Conservation (phyloP, 2,113 vertebrate species). For the Rana temporaria region DNA sequence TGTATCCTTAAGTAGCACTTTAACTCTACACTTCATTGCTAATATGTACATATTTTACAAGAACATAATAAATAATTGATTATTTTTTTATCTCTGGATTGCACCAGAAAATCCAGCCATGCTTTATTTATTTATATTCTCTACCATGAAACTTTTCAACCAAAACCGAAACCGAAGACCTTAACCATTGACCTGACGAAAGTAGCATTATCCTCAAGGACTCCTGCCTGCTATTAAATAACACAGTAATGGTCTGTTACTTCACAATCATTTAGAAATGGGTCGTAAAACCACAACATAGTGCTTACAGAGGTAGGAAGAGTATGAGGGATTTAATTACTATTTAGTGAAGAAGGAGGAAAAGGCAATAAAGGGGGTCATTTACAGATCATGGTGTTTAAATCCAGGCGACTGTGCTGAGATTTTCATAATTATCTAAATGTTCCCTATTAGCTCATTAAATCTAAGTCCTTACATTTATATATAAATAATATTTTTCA, state of each 20-base stretch:
- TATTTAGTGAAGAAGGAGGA: constrained; percentile 12
- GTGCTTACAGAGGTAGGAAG: constrained; percentile 28
- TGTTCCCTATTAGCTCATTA: too few species aligned
- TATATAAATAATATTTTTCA: too few species aligned
- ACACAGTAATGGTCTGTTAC: constrained; percentile 48
- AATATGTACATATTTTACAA: too few species aligned
- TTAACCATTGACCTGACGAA: constrained; percentile 43
- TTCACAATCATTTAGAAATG: constrained; percentile 53
- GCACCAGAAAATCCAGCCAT: neutral
- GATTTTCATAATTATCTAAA: too few species aligned
- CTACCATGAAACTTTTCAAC: constrained; percentile 16
- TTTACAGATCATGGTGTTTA: constrained; percentile 44
- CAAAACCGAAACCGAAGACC: constrained; percentile 30
- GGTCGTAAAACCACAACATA: constrained; percentile 52
- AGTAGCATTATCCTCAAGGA: constrained; percentile 42
- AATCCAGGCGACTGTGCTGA: neutral
- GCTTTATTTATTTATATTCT: constrained; percentile 11
- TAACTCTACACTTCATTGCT: too few species aligned
- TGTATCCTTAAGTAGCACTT: too few species aligned
- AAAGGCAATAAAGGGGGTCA: constrained; percentile 32
- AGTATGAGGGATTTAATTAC: constrained; percentile 44
- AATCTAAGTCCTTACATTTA: too few species aligned
- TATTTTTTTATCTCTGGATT: neutral
- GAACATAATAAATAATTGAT: too few species aligned
- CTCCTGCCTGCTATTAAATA: constrained; percentile 47